Conservation (phyloP, 2,888 invertebrate species). For the Panzeria rudis region DNA sequence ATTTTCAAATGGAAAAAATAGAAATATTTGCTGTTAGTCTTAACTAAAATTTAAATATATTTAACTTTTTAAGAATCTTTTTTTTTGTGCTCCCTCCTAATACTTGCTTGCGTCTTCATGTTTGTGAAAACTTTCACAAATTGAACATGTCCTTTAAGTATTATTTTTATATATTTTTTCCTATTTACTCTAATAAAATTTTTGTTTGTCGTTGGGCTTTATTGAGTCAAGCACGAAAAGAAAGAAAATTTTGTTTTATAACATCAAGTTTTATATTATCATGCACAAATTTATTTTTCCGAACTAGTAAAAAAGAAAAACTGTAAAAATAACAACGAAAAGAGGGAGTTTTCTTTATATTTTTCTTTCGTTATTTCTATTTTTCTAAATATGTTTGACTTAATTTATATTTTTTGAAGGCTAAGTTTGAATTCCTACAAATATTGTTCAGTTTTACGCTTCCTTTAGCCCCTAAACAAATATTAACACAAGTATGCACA, state of each 20-base stretch:
- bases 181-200: conserved; percentile 31
- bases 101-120: not conserved
- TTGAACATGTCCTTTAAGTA: conserved; percentile 56
- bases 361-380: not conserved
- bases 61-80: not conserved
- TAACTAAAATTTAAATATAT: not conserved
- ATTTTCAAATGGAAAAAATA: too few relatives aligned
- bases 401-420: conserved; percentile 54
- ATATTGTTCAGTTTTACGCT: conserved; percentile 41
- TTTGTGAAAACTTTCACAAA: conserved; percentile 18
- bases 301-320: not conserved
- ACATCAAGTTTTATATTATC: conserved; percentile 24
- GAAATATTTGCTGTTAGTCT: too few relatives aligned
- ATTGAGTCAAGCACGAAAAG: not conserved
- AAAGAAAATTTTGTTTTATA: not conserved
- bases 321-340: conserved; percentile 2
- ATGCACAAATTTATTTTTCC: conserved; percentile 35
- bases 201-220: conserved; percentile 38
- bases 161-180: conserved; percentile 26
- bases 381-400: conserved; percentile 39
- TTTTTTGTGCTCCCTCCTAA: not conserved
- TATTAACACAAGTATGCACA: not conserved
- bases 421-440: conserved; percentile 53
- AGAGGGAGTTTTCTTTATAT: conserved; percentile 40
- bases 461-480: conserved; percentile 15